Evolutionary conservation across 2,797 vertebrate species (phyloP).

Genomic region (Galagoides demidoff): DNA sequence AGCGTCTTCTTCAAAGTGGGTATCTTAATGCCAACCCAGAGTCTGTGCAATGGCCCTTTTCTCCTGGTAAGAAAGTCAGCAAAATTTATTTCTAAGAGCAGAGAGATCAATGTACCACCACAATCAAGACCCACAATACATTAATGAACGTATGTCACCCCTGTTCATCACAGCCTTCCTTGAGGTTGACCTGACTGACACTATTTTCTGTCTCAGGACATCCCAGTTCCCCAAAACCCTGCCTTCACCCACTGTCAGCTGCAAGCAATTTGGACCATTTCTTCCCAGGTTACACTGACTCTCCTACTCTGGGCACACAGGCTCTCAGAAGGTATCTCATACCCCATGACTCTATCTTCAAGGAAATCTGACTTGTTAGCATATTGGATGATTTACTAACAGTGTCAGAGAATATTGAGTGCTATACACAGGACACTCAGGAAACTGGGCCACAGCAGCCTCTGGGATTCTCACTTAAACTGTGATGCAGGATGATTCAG

Average conservation of each 20-base stretch:
- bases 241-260: background rate
- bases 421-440: background rate
- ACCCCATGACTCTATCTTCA: background rate
- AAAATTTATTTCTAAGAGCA: background rate
- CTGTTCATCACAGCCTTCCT: background rate
- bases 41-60: background rate
- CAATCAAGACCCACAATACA: background rate
- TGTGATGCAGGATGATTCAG: background rate
- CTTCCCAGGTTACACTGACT: background rate
- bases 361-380: background rate
- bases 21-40: background rate
- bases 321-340: background rate
- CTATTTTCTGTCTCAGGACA: conserved; percentile 7
- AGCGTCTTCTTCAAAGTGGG: background rate
- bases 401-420: background rate
- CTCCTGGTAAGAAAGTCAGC: conserved; percentile 1
- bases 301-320: background rate
- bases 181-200: background rate
- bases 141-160: background rate
- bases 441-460: background rate
- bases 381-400: background rate
- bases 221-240: background rate
- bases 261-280: background rate
- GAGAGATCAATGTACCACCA: background rate
- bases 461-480: background rate